A percentile compares a stretch with the other conserved stretches of the same genome.
These are phyloP conservation scores for Psittacus erithacus DNA, from an alignment of 2,113 vertebrate genomes.

Conservation along the genomic window DNA sequence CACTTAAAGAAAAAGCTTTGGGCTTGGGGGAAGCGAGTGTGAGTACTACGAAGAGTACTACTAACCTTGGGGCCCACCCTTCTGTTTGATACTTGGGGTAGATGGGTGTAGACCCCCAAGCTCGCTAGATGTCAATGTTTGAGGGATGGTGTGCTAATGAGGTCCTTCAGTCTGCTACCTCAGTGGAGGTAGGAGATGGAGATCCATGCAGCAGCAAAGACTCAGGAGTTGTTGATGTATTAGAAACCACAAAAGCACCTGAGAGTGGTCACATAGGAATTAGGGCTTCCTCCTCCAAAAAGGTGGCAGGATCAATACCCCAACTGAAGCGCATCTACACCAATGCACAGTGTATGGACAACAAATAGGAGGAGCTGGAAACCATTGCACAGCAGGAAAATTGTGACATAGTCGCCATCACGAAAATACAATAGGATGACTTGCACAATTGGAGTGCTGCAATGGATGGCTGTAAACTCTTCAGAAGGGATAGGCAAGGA, in stretches of 20 bases:
- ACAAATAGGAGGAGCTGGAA: background rate
- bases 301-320: too few relatives aligned
- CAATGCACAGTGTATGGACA: background rate
- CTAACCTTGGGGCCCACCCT: background rate
- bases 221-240: background rate
- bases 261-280: background rate
- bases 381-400: background rate
- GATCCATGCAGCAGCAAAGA: background rate
- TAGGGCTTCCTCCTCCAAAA: background rate
- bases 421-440: background rate
- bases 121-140: background rate
- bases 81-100: background rate
- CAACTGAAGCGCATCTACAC: background rate
- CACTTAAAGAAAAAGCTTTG: background rate
- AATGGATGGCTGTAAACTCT: background rate
- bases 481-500: background rate
- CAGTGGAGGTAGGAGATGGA: background rate
- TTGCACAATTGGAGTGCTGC: background rate
- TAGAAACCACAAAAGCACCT: background rate
- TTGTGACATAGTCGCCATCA: background rate
- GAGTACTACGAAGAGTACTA: background rate
- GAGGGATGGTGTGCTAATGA: background rate
- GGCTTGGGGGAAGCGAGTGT: background rate
- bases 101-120: background rate
- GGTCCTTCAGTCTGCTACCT: background rate